Conservation (phyloP, 2,113 vertebrate species). For the Sminthopsis crassicaudata region DNA sequence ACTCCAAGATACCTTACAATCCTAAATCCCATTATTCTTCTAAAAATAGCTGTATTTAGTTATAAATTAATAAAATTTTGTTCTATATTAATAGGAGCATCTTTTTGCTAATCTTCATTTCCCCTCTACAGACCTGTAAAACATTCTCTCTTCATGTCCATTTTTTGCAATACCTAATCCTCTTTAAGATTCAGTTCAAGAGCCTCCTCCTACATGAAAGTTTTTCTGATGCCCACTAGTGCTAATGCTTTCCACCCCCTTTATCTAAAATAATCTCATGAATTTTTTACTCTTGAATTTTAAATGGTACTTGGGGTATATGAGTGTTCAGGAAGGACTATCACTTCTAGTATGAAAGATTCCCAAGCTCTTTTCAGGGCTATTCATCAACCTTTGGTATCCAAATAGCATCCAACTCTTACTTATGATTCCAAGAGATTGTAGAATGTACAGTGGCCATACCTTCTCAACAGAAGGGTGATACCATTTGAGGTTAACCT, state of each 20-base stretch:
- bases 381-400: not conserved
- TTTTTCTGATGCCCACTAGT: not conserved
- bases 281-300: not conserved
- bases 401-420: not conserved
- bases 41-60: not conserved
- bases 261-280: not conserved
- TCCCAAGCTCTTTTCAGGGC: not conserved
- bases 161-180: not conserved
- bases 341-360: not conserved
- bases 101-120: not conserved
- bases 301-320: not conserved
- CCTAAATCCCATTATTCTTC: not conserved
- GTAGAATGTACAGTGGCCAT: not conserved
- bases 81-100: not conserved
- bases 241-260: not conserved
- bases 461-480: too few species aligned
- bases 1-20: not conserved
- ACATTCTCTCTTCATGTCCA: not conserved
- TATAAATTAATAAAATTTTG: not conserved
- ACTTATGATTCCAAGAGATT: not conserved
- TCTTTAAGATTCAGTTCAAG: not conserved
- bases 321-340: not conserved
- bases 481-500: too few species aligned
- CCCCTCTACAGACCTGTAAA: not conserved
- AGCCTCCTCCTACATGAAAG: not conserved